Conservation (phyloP, 2,113 vertebrate species). For the Sapayoa aenigma region DNA sequence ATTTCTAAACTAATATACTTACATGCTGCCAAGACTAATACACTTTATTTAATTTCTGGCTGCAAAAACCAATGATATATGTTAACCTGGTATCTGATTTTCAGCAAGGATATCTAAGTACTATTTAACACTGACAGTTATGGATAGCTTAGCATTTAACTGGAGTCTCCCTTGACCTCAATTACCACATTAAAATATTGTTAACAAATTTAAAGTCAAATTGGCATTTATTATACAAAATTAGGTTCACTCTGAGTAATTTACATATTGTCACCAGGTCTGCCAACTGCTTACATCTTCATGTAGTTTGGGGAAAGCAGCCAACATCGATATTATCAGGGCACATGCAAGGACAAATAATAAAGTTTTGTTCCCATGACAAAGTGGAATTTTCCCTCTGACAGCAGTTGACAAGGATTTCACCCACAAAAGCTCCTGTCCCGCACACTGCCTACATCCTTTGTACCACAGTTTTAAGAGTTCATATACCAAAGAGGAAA, state of each 20-base stretch:
- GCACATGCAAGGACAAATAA: constrained; percentile 35
- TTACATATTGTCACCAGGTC: constrained; percentile 69
- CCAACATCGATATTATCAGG: constrained; percentile 32
- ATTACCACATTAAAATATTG: constrained; percentile 78
- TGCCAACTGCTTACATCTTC: constrained; percentile 65
- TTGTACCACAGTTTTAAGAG: not conserved
- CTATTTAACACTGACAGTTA: constrained; percentile 64
- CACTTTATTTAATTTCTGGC: constrained; percentile 57
- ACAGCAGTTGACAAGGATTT: not conserved
- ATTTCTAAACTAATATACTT: constrained; percentile 51
- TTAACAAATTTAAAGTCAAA: constrained; percentile 76
- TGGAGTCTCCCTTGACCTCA: constrained; percentile 69
- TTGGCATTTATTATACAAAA: constrained; percentile 70
- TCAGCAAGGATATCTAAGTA: constrained; percentile 47
- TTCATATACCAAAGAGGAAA: not conserved
- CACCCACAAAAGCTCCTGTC: not conserved
- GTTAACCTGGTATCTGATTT: constrained; percentile 58
- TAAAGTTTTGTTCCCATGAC: not conserved
- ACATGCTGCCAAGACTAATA: constrained; percentile 33
- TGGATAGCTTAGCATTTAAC: constrained; percentile 67
- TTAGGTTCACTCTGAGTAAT: constrained; percentile 66
- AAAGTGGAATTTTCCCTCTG: not conserved
- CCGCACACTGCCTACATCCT: not conserved
- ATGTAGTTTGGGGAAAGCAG: constrained; percentile 54
- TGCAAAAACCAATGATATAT: constrained; percentile 34